Evolutionary conservation across 1,140 invertebrate species (phyloP), one percentile per base, ranked within the genome.

Genomic region (Rhagoletis zephyria): DNA sequence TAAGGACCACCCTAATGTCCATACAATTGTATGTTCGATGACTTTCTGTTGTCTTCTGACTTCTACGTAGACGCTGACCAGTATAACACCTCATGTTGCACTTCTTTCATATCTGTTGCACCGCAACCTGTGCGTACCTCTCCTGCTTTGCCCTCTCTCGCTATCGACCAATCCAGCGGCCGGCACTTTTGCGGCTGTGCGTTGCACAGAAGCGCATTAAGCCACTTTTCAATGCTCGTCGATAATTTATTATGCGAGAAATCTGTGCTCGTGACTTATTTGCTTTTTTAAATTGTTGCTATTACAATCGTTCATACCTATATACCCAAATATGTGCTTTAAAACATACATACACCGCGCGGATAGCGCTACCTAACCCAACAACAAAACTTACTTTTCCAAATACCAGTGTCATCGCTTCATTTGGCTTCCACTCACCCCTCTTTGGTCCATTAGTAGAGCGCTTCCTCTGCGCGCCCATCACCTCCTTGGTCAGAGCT

Each of bases 211-310:
- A 90, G 90, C 90, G 89, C 90, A 90, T 88, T 89, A 87, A 86
- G 85, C 88, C 88, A 70, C 88, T 87, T 88, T 87, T 88, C 67
- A 88, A 86, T 81, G 64, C 77, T 87, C 87, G 85, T 89, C 89
- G 90, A 91, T 92, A 92, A 92, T 92, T 92, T 92, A 92, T 92
- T 91, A 92, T 92, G 90, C 91, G 91, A 91, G 91, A 92, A 92
- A 92, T 92, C 91, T 90, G 90, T 91, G 90, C 90, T 92, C 89
- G 91, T 92, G 91, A 92, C 91, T 92, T 92, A 92, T 92, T 92
- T 91, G 91, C 90, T 91, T 92, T 90, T 91, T 90, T 14, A 85
- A 60, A 63, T 85, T 85, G 56, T 60, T 85, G 56, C 42, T 85
- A 85, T 85, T 85, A 42, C 40, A 61, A 12, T 14, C 42, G 2